These are phyloP conservation scores for Lordiphosa stackelbergi DNA, from an alignment of 1,140 invertebrate genomes.

Conservation along the genomic window DNA sequence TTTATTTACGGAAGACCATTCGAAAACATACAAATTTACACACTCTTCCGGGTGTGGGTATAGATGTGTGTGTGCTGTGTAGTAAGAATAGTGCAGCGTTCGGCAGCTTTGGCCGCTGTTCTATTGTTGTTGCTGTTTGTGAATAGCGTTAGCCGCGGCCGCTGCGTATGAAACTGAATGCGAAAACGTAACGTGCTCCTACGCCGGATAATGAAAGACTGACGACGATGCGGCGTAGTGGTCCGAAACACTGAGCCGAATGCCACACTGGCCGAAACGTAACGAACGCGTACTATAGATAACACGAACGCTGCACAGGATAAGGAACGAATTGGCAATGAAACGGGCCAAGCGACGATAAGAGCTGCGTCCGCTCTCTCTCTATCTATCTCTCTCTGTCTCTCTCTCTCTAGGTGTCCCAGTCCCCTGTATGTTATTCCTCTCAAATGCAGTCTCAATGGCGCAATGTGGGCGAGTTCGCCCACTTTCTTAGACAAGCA, in stretches of 20 bases:
- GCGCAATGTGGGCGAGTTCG: constrained; percentile 28
- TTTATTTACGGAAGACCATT: constrained; percentile 53
- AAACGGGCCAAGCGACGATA: constrained; percentile 50
- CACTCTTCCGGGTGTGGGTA: constrained; percentile 13
- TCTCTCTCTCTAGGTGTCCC: constrained; percentile 2
- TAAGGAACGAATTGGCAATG: constrained; percentile 59
- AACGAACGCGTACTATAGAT: constrained; percentile 24
- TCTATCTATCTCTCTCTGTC: not conserved
- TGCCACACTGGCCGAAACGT: constrained; percentile 31
- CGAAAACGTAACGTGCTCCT: constrained; percentile 59
- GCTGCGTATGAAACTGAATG: constrained; percentile 41
- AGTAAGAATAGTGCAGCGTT: constrained; percentile 51
- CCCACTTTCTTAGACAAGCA: constrained; percentile 61
- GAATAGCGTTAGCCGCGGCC: constrained; percentile 14
- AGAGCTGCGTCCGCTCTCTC: constrained; percentile 28
- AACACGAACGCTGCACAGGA: constrained; percentile 54
- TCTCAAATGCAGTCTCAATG: constrained; percentile 32
- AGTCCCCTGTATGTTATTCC: not conserved
- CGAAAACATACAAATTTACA: constrained; percentile 29
- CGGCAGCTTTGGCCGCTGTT: constrained; percentile 37
- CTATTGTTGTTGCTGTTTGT: constrained; percentile 17
- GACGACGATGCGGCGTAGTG: constrained; percentile 17
- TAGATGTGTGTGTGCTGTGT: constrained; percentile 27
- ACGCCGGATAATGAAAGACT: constrained; percentile 70
- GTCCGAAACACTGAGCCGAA: constrained; percentile 40